Evolutionary conservation across 2,797 vertebrate species (phyloP), one percentile per base, ranked within the genome.

Genomic region (Rhyacichthys aspro): DNA sequence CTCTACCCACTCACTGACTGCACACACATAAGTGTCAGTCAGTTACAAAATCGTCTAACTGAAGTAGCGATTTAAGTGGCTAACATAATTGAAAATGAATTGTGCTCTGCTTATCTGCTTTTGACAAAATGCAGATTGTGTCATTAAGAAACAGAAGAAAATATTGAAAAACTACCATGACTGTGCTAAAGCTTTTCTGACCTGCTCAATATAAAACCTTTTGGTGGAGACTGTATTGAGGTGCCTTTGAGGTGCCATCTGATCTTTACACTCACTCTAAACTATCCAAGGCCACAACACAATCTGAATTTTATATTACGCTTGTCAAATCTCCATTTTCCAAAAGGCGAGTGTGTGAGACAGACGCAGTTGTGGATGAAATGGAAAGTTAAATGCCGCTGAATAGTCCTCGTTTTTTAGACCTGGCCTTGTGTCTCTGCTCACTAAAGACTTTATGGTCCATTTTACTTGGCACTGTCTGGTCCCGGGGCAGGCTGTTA

Each of bases 401-500:
- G 14, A 48, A 39, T 9, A 15, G 18, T 44, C 18, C 10, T 61
- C 12, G 45, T 12, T 0, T 48, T 5, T 14, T 65, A 61, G 68
- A 56, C 65, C 59, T 28, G 54, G 42, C 43, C 67, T 61, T 14
- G 46, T 1, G 11, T 43, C 64, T 76, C 49, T 18, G 48, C 55
- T 59, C 48, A 8, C 48, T 58, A 23, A 60, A 55, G 61, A 83
- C 64, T 79, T 88, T 82, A 88, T 76, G 78, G 64, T 43, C 63
- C 72, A 23, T 86, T 87, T 84, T 82, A 82, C 78, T 73, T 65
- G 11, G 49, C 67, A 7, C 59, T 56, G 77, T 71, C 74, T 77
- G 76, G 80, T 28, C 79, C 63, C 8, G 11, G 53, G 63, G 47
- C 76, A 9, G 44, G 12, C 56, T 38, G 54, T 76, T 76, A 74